Conservation (phyloP, 2,888 invertebrate species). For the Pristionchus exspectatus region DNA sequence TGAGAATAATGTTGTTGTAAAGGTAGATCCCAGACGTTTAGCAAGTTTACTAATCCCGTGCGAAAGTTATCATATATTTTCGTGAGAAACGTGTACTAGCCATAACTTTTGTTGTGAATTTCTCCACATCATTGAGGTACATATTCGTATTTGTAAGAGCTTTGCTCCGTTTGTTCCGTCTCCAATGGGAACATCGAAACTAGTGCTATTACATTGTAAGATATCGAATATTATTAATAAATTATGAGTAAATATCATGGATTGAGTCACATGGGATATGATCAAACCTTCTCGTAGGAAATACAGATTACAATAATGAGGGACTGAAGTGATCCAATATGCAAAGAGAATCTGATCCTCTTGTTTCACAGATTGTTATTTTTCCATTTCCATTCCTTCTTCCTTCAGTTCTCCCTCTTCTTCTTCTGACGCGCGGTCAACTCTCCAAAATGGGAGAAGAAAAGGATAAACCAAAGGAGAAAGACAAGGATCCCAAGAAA, state of each 20-base stretch:
- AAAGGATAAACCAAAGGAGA: background rate
- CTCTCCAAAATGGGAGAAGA: background rate
- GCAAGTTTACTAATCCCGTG: constrained; percentile 11
- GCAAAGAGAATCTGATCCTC: background rate
- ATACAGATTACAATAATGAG: background rate
- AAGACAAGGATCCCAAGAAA: background rate
- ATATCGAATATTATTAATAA: background rate
- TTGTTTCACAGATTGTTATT: background rate
- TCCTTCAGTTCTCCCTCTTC: background rate
- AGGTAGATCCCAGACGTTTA: constrained; percentile 36
- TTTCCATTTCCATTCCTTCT: background rate
- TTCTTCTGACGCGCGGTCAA: background rate
- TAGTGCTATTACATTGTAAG: constrained; percentile 32
- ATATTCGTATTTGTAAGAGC: constrained; percentile 1
- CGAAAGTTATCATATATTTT: constrained; percentile 38
- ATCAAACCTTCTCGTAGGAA: background rate
- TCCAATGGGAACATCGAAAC: background rate
- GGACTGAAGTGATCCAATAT: background rate
- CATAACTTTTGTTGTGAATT: constrained; percentile 5
- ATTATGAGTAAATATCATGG: background rate
- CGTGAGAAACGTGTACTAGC: constrained; percentile 21
- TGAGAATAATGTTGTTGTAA: background rate
- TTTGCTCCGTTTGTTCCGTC: background rate
- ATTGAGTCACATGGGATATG: background rate
- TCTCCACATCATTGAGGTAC: background rate